Evolutionary conservation across 2,113 vertebrate genomes (phyloP), one percentile per base, ranked within the genome.

Genomic region (Petrocephalus zakoni): DNA sequence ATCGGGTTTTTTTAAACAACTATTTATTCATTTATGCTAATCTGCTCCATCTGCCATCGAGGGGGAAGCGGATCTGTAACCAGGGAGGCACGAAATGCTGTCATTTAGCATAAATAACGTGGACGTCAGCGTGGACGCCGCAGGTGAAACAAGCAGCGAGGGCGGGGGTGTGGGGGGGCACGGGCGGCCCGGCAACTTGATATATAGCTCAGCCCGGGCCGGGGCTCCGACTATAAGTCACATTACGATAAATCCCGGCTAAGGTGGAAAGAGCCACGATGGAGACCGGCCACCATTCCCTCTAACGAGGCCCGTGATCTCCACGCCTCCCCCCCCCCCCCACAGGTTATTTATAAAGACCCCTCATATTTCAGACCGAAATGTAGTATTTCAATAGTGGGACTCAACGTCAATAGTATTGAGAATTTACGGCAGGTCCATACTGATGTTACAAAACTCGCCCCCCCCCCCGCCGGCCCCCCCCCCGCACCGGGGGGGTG

Each of bases 241-340:
- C 90, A 68, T 89, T 93, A 93, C 94, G 93, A 88, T 96, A 96
- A 97, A 96, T 96, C 94, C 93, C 94, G 93, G 91, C 91, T 92
- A 89, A 92, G 90, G 94, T 94, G 94, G 95, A 96, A 91, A 94
- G 92, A 91, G 90, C 94, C 92, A 87, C 93, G 90, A 89, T 91
- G 92, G 88, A 93, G 94, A 95, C 95, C 93, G 95, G 92, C 93
- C 90, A 94, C 92, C 91, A 94, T 94, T 92, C 91, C 92, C 92
- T 91, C 90, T 91, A 95, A 96, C 95, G 93, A 92, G 93, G 91
- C 61, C 49, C 89, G 92, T 92, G 91, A 94, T 93, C 92, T 92
- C 89, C 89, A 52, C 86, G n/a, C 25, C 25, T 49, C 58, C 22
- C 1, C 83, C 84, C 52, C 51, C 0, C 29, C 61, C 53, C 47